A percentile compares a stretch with the other conserved stretches of the same genome.
phyloP scores from a whole-genome alignment of 2,888 invertebrate genomes.

The Sphaeridia pumilis region DNA sequence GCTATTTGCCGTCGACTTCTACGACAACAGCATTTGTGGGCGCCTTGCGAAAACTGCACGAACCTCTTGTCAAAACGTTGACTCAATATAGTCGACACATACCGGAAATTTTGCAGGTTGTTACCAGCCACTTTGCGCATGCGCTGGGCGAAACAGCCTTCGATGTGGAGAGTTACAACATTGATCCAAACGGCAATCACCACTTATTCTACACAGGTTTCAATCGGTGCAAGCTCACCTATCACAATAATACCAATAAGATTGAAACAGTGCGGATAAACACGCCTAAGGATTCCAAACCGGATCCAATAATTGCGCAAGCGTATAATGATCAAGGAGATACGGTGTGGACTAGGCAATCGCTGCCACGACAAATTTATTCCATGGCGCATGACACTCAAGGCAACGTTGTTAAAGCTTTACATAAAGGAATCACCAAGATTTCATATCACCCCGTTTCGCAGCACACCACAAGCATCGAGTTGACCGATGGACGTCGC shows the following conservation, averaged over 20 bases:
- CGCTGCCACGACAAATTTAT: no score
- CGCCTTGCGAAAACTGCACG: neutral
- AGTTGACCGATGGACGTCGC: slow-evolving; percentile 11
- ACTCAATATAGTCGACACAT: neutral
- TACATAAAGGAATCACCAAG: slow-evolving; percentile 22
- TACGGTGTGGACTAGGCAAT: no score
- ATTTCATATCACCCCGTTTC: slow-evolving; percentile 28
- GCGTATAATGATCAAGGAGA: no score
- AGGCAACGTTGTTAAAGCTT: slow-evolving; percentile 29
- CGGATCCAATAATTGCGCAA: neutral
- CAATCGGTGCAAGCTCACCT: slow-evolving; percentile 15
- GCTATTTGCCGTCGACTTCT: neutral
- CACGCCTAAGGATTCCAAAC: neutral
- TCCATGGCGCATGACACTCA: slow-evolving; percentile 21
- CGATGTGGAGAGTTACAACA: slow-evolving; percentile 21
- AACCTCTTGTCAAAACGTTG: neutral
- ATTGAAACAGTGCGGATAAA: neutral
- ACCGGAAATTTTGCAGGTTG: neutral
- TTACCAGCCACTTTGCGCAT: neutral
- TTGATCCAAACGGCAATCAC: slow-evolving; percentile 26
- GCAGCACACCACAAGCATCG: slow-evolving; percentile 4
- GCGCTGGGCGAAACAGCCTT: slow-evolving; percentile 8
- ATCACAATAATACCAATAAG: slow-evolving; percentile 9
- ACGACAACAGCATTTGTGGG: neutral
- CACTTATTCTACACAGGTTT: slow-evolving; percentile 19